Conservation (phyloP, 1,140 invertebrate genomes). For the Caligus rogercresseyi region DNA sequence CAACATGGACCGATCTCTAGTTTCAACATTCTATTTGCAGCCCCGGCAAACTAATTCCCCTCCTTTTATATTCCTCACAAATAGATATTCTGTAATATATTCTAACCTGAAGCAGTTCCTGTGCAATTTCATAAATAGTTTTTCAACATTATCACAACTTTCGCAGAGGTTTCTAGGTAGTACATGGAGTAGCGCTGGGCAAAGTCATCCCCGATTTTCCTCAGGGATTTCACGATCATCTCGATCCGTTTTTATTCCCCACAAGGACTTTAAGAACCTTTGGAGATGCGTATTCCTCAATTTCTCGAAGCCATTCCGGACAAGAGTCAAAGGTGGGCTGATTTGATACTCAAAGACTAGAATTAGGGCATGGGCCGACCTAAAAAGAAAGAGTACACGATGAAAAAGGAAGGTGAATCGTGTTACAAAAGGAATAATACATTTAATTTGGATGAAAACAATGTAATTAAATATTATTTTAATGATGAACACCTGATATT, state of each 20-base stretch:
- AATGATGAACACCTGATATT: too few relatives aligned
- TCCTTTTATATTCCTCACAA: neutral
- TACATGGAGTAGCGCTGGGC: conserved; percentile 87
- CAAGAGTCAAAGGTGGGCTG: conserved; percentile 91
- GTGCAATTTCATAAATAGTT: conserved; percentile 85
- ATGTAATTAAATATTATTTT: too few relatives aligned
- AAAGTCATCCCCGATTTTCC: conserved; percentile 86
- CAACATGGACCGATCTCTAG: neutral
- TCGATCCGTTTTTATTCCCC: conserved; percentile 85
- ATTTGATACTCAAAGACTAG: conserved; percentile 94
- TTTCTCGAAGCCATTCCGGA: conserved; percentile 84
- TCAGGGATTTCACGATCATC: conserved; percentile 84
- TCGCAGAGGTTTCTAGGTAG: conserved; percentile 93
- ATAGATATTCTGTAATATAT: neutral
- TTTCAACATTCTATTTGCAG: neutral
- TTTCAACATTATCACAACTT: conserved; percentile 92
- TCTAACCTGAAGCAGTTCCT: conserved; percentile 64
- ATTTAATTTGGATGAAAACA: too few relatives aligned
- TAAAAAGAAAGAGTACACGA: neutral
- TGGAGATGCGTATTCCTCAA: conserved; percentile 85
- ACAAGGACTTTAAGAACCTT: conserved; percentile 84
- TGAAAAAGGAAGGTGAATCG: too few relatives aligned
- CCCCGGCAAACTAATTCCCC: neutral
- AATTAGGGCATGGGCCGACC: conserved; percentile 89
- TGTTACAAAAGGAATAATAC: too few relatives aligned